Percentiles rank a stretch among this genome's conserved stretches.
Evolutionary conservation across 1,140 invertebrate genomes (phyloP).

Genomic region (Papilio machaon): DNA sequence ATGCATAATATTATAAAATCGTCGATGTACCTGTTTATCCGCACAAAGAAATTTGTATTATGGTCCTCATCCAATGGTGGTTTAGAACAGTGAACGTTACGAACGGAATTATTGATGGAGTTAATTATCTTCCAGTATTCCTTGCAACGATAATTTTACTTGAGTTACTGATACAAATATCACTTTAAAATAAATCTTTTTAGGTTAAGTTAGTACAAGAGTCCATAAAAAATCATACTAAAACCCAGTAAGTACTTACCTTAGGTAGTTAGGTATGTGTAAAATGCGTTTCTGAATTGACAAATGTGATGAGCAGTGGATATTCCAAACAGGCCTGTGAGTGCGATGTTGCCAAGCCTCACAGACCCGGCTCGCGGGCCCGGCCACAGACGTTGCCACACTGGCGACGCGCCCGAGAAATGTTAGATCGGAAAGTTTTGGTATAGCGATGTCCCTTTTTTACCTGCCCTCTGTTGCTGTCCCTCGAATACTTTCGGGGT

Average conservation of each 20-base stretch:
- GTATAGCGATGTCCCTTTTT: slow-evolving; percentile 48
- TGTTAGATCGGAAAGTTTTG: slow-evolving; percentile 49
- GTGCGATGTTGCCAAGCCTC: slow-evolving; percentile 53
- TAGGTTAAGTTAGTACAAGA: neutral
- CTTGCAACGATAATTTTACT: too few species aligned
- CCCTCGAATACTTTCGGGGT: slow-evolving; percentile 5
- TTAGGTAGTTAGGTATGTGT: neutral
- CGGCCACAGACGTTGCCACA: slow-evolving; percentile 52
- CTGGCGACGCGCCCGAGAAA: slow-evolving; percentile 43
- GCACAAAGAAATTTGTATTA: neutral
- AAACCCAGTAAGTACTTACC: neutral
- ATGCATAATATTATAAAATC: too few species aligned
- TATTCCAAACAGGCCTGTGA: slow-evolving; percentile 43
- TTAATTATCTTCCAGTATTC: too few species aligned
- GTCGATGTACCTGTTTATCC: neutral
- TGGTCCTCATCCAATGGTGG: neutral
- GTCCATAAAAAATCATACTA: neutral
- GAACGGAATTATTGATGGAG: too few species aligned
- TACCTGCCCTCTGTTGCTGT: slow-evolving; percentile 48
- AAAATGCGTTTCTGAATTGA: slow-evolving; percentile 17
- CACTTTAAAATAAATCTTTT: too few species aligned
- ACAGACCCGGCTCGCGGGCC: slow-evolving; percentile 44
- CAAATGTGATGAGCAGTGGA: slow-evolving; percentile 30
- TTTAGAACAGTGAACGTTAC: too few species aligned
- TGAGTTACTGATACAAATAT: too few species aligned